Evolutionary conservation across 2,113 vertebrate species (phyloP).

Genomic region (Brachionichthys hirsutus): DNA sequence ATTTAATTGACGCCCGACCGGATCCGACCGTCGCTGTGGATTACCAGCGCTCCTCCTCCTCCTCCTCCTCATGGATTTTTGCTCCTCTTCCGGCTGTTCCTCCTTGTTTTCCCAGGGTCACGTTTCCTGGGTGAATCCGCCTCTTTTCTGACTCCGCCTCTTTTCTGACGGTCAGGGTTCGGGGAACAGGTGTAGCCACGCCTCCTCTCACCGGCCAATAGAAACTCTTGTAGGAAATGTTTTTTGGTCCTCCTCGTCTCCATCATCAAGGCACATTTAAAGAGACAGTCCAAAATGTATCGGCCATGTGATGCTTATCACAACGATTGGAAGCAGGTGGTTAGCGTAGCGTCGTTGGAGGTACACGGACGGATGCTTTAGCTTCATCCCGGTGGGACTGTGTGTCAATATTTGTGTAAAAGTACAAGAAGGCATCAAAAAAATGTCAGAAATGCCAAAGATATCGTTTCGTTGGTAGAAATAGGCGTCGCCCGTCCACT

Average conservation of each 20-base stretch:
- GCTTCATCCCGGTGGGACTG: neutral
- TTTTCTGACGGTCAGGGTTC: constrained; percentile 63
- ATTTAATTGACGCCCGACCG: constrained; percentile 46
- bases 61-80: constrained; percentile 14
- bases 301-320: constrained; percentile 5
- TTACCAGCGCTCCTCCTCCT: constrained; percentile 36
- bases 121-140: constrained; percentile 6
- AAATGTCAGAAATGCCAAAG: too few species aligned
- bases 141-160: neutral
- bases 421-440: neutral
- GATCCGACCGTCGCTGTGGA: constrained; percentile 54
- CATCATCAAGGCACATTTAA: constrained; percentile 1
- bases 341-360: neutral
- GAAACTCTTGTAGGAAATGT: constrained; percentile 29
- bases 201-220: constrained; percentile 39
- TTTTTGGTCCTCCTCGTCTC: neutral
- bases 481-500: neutral
- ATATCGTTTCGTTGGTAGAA: too few species aligned
- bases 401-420: neutral
- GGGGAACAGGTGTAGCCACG: constrained; percentile 44
- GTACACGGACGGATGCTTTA: neutral
- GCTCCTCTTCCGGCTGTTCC: constrained; percentile 35
- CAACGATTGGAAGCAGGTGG: neutral
- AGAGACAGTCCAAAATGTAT: constrained; percentile 4
- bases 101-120: constrained; percentile 24